Evolutionary conservation across 2,113 vertebrate genomes (phyloP), one percentile per base, ranked within the genome.

Genomic region (Xenopus borealis): DNA sequence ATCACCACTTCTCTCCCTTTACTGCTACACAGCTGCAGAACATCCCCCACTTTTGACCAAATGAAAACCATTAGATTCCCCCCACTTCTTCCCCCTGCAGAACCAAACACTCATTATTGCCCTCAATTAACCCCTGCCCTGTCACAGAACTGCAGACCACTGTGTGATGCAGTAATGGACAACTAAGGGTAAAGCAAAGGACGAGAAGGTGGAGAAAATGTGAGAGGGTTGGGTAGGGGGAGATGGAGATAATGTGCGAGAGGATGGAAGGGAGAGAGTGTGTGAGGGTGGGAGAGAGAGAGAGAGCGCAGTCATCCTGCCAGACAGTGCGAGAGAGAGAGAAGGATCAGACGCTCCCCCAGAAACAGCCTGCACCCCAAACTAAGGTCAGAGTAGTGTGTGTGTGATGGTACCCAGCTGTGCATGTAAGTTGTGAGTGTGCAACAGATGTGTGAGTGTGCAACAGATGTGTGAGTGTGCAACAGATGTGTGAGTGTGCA

Each of bases 271-370:
- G 30, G 62, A 14, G 62, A 62, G 59, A 27, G 59, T 30, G 12
- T 62, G 59, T 12, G 59, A 64, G 62, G 27, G 62, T 64, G 62
- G 62, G 30, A 30, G 62, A 27, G 30, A 17, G 30, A 30, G 62
- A 27, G 30, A 17, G 23, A 40, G 14, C 16, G 33, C 30, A 40
- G 27, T 44, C 17, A 75, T 62, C 66, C 66, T 62, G 73, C 73
- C 66, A 75, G 73, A 75, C 73, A 75, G 53, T 13, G 55, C 23
- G 50, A 72, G 62, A 72, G 62, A 40, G 27, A 72, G 71, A 55
- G 53, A 64, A 33, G 64, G 17, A 53, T 55, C 50, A 55, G 44
- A 11, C 10, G 18, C 65, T 23, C 33, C 30, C 58, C 66, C 57
- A 62, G 61, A 33, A 40, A 19, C 57, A 68, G 57, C 23, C 65